Evolutionary conservation across 2,888 invertebrate genomes (phyloP), one percentile per base, ranked within the genome.

Genomic region (Lordiphosa andalusiaca): DNA sequence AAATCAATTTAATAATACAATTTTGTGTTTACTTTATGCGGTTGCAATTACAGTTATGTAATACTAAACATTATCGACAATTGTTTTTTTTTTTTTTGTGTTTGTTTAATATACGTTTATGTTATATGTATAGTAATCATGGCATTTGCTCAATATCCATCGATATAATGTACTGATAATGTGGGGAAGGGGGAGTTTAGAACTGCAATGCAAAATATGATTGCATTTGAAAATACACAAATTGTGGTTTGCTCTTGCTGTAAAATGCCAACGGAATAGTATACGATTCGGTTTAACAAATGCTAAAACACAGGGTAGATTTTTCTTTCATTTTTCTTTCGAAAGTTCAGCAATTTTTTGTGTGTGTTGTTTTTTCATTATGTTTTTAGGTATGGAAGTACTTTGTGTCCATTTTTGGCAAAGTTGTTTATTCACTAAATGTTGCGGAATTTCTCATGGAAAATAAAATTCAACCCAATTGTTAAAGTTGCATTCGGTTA

Each of bases 21-120:
- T 67, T 41, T 54, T 39, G 38, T 50, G 16, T 33, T 46, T 33
- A 33, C 42, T 23, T 30, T 48, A 66, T 63, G 51, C 53, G 66
- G 60, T 48, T 59, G 70, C 70, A 74, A 69, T 72, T 76, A 66
- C 49, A 64, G 46, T 30, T 30, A 30, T 30, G 52, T 84, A 80
- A 75, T 73, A 58, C 80, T 84, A 80, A 80, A 80, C 80, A 80
- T 84, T 84, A 80, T 80, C 80, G 80, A 80, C 80, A 80, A 76
- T 80, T 78, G 64, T 58, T 75, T 80, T 78, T 62, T 56, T 75
- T 78, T 84, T 74, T 65, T n/a, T n/a, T n/a, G n/a, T n/a, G n/a
- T n/a, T n/a, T n/a, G n/a, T n/a, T n/a, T 61, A 67, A 61, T 71
- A 56, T 60, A 42, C 51, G 57, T 67, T 57, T 53, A 47, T 71